These are phyloP conservation scores for Ceratothoa steindachneri DNA, from an alignment of 2,888 invertebrate species.

Conservation along the genomic window DNA sequence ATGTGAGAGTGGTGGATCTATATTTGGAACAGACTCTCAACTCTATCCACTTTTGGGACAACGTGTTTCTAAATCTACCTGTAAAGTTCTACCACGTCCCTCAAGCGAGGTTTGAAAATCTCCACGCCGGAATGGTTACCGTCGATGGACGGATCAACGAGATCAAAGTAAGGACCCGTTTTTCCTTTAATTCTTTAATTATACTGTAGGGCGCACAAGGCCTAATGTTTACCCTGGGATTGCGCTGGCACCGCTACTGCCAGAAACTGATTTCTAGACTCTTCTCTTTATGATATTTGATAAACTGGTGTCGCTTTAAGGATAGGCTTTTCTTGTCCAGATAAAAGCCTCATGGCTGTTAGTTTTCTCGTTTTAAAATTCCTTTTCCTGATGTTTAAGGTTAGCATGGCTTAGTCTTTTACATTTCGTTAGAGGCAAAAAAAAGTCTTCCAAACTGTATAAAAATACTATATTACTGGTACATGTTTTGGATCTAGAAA, in stretches of 20 bases:
- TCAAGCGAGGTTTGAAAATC: neutral
- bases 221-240: neutral
- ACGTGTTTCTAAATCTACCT: neutral
- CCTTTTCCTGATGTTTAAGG: too few relatives aligned
- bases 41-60: neutral
- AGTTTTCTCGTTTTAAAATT: too few relatives aligned
- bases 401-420: too few relatives aligned
- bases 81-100: neutral
- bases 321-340: too few relatives aligned
- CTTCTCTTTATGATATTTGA: too few relatives aligned
- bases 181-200: neutral
- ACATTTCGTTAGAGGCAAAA: too few relatives aligned
- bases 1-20: neutral
- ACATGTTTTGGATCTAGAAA: too few relatives aligned
- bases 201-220: neutral
- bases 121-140: neutral
- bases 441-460: too few relatives aligned
- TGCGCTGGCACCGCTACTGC: neutral
- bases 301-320: too few relatives aligned
- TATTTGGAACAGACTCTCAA: neutral
- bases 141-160: neutral
- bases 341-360: too few relatives aligned
- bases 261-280: too few relatives aligned
- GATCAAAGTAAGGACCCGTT: neutral
- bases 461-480: too few relatives aligned